Conservation (phyloP, 2,113 vertebrate genomes). For the Lanius ludovicianus region DNA sequence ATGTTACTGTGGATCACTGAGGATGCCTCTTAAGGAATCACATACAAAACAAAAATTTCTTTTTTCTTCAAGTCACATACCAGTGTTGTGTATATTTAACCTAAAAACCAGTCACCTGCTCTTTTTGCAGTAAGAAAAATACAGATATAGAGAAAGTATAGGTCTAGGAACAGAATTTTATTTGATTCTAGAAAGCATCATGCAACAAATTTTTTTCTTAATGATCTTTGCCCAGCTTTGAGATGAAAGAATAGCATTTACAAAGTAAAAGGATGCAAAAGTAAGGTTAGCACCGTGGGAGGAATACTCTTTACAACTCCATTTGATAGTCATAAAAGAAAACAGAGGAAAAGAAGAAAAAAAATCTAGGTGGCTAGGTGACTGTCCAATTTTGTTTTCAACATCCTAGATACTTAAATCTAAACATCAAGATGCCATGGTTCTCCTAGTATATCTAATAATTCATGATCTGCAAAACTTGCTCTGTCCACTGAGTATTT, state of each 20-base stretch:
- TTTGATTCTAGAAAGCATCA: conserved; percentile 17
- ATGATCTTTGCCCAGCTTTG: neutral
- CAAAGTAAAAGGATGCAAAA: neutral
- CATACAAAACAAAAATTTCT: neutral
- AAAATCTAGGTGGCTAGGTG: neutral
- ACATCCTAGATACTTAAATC: neutral
- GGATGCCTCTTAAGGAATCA: neutral
- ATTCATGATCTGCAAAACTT: neutral
- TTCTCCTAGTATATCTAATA: neutral
- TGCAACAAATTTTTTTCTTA: neutral
- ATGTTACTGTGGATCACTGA: neutral
- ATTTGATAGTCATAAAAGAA: neutral
- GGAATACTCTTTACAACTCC: neutral
- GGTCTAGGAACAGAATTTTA: conserved; percentile 30
- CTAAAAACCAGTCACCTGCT: neutral
- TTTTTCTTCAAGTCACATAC: neutral
- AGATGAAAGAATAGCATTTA: conserved; percentile 1
- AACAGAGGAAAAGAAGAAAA: neutral
- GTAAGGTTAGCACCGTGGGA: neutral
- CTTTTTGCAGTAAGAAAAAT: neutral
- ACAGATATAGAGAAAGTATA: neutral
- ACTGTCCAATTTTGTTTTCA: neutral
- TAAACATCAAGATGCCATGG: neutral
- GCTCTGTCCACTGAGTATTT: neutral
- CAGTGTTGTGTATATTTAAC: neutral